Evolutionary conservation across 37 sponge, comb jelly and placozoan species (phyloP).

Genomic region (Ianthella basta): DNA sequence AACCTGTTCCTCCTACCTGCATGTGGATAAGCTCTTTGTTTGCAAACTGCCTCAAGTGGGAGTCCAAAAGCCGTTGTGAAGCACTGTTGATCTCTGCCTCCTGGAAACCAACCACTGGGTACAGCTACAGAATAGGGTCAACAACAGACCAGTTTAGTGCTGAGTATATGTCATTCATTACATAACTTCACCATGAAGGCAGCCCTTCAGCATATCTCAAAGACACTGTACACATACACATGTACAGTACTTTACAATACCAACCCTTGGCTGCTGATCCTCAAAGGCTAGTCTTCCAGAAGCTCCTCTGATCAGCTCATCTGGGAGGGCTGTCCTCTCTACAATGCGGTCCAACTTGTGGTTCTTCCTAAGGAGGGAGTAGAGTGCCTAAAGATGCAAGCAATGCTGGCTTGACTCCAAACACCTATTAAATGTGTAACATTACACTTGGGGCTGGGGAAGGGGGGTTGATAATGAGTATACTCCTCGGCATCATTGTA

Average conservation of each 20-base stretch:
- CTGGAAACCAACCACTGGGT: constrained; percentile 56
- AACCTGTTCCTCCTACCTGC: too few relatives aligned
- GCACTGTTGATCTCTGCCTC: constrained; percentile 63
- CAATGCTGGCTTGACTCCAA: too few relatives aligned
- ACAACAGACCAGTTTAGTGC: too few relatives aligned
- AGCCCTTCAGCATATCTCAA: too few relatives aligned
- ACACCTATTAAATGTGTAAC: too few relatives aligned
- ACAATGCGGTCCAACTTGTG: constrained; percentile 66
- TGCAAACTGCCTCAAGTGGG: constrained; percentile 48
- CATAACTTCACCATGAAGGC: not conserved
- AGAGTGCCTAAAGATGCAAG: too few relatives aligned
- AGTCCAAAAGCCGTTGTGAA: constrained; percentile 58
- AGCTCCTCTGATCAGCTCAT: constrained; percentile 57
- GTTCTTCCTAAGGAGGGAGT: constrained; percentile 27
- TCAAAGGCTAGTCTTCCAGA: constrained; percentile 58
- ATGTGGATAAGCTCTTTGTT: constrained; percentile 53
- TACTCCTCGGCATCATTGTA: too few relatives aligned
- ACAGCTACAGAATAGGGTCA: constrained; percentile 41
- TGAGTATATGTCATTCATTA: too few relatives aligned
- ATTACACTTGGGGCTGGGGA: too few relatives aligned
- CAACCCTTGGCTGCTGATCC: constrained; percentile 59
- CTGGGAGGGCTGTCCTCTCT: constrained; percentile 72
- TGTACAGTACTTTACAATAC: not conserved
- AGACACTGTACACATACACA: too few relatives aligned
- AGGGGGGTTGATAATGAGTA: too few relatives aligned